Conservation (phyloP, 2,113 vertebrate genomes). For the Speoplatyrhinus poulsoni region DNA sequence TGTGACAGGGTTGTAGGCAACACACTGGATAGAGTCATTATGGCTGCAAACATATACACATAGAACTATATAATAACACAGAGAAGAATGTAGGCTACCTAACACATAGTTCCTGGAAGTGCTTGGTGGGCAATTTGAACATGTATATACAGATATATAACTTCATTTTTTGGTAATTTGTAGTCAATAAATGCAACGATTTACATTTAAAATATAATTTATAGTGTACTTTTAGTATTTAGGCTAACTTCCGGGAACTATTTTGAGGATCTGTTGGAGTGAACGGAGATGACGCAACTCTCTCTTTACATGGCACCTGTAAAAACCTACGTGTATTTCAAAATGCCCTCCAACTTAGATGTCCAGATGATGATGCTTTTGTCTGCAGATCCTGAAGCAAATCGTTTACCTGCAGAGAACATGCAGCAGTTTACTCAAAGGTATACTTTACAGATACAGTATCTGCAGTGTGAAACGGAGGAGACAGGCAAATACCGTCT, state of each 20-base stretch:
- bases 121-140: too few species aligned
- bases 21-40: conserved; percentile 94
- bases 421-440: conserved; percentile 7
- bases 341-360: conserved; percentile 95
- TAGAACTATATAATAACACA: conserved; percentile 5
- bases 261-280: too few species aligned
- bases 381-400: conserved; percentile 96
- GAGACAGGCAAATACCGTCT: conserved; percentile 82
- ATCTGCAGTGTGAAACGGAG: neutral
- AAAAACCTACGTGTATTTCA: conserved; percentile 94
- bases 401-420: conserved; percentile 86
- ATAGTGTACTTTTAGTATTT: too few species aligned
- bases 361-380: conserved; percentile 99
- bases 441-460: neutral
- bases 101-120: neutral
- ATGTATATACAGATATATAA: too few species aligned
- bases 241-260: too few species aligned
- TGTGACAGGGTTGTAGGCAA: conserved; percentile 95
- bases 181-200: too few species aligned
- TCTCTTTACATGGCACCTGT: too few species aligned
- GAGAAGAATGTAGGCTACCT: neutral
- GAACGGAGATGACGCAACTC: too few species aligned
- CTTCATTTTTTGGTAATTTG: too few species aligned
- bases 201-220: too few species aligned
- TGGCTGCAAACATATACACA: conserved; percentile 76